phyloP scores from a whole-genome alignment of 2,888 invertebrate species.

The Therioaphis trifolii region DNA sequence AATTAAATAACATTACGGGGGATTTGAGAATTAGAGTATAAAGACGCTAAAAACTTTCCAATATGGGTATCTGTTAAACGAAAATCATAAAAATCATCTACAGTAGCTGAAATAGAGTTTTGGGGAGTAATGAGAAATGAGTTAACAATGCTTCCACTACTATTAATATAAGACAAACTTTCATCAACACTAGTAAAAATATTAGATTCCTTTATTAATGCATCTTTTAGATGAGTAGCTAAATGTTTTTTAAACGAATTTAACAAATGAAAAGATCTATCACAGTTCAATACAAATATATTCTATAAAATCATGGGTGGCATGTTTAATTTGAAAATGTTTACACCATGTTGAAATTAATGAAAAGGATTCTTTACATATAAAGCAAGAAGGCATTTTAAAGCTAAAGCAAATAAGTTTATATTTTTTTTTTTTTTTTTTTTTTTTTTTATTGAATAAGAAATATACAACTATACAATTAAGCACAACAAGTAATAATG shows the following conservation, averaged over 20 bases:
- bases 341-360: background rate
- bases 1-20: background rate
- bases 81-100: background rate
- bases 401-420: background rate
- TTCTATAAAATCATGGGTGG: background rate
- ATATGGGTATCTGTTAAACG: background rate
- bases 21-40: background rate
- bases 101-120: background rate
- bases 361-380: constrained; percentile 2
- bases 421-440: background rate
- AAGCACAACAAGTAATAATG: no score
- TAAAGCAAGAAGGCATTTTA: constrained; percentile 15
- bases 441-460: no score
- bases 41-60: background rate
- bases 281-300: constrained; percentile 9
- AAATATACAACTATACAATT: no score
- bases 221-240: background rate
- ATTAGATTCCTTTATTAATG: background rate
- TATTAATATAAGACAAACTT: no score
- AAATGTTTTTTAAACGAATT: constrained; percentile 22
- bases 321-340: background rate
- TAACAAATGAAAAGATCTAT: constrained; percentile 4
- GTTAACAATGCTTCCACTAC: no score
- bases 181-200: background rate
- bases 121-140: no score